Evolutionary conservation across 2,113 vertebrate genomes (phyloP).

Genomic region (Alethe castanea): DNA sequence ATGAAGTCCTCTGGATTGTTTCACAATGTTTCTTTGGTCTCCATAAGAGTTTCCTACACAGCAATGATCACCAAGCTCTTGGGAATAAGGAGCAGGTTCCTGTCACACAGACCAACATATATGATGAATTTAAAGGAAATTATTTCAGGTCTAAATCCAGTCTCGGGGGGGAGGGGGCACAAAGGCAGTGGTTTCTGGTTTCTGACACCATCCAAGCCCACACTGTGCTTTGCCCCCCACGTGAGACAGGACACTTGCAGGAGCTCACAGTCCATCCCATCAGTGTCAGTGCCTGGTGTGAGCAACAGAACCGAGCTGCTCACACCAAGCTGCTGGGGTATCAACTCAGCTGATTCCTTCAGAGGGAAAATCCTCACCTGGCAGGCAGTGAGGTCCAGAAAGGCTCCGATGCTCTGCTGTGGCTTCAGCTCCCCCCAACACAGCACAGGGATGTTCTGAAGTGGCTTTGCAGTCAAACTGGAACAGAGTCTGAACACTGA

Average conservation of each 20-base stretch:
- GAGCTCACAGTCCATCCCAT: neutral
- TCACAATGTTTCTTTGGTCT: neutral
- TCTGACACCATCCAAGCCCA: neutral
- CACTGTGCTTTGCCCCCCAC: rapidly evolving
- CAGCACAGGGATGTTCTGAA: neutral
- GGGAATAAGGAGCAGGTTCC: neutral
- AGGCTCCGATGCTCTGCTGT: neutral
- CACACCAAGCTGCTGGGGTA: neutral
- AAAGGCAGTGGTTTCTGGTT: neutral
- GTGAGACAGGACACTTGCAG: neutral
- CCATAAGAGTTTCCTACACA: neutral
- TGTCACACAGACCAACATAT: neutral
- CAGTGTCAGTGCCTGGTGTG: neutral
- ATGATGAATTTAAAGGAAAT: neutral
- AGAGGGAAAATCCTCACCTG: neutral
- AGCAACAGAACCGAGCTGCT: neutral
- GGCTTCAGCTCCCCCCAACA: neutral
- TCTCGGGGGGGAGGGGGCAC: neutral
- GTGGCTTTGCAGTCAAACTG: neutral
- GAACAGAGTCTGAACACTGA: neutral
- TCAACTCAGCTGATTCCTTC: neutral
- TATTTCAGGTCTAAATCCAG: neutral
- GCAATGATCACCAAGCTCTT: neutral
- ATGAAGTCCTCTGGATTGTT: neutral
- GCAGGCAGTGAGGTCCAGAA: neutral